Base-by-base conservation (phyloP, 2,888 invertebrate species). In the Dugesia japonica region DNA sequence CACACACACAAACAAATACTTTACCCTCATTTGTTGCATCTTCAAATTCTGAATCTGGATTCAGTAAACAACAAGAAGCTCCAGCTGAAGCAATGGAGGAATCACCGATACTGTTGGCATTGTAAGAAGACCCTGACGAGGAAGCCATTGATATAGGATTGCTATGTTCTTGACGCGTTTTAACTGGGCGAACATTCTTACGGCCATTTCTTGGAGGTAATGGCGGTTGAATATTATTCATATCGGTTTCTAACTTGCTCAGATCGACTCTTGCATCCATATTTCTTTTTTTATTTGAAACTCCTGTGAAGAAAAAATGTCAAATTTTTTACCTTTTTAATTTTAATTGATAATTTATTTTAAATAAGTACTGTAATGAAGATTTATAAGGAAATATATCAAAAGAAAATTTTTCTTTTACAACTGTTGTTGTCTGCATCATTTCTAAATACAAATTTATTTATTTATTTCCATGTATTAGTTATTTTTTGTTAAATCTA, bases 131-230 rank as follows among this genome's bases (percentile, higher is more conserved):
- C 7, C 56, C 56, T 4, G 56, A 56, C 7, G 56, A 56, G 23
- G 56, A 56, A 23, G 56, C 56, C 56, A 56, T 56, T 56, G 56
- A 56, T 20, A 56, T 56, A 1, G 56, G 56, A 56, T 56, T 56
- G 23, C 56, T 56, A 23, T 56, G 56, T 56, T 56, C 56, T n/a
- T 56, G 56, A 56, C 56, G 56, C 7, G 56, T 56, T 56, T 56
- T 56, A n/a, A 56, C 56, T 23, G 56, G 56, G 4, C 56, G 56
- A 56, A 56, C 56, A 56, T 56, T 56, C n/a, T 56, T 56, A n/a
- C 56, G 56, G 4, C 20, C 56, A 23, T 56, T 56, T 56, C 56
- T 56, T 56, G 56, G 56, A 56, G 56, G 56, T 56, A 56, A 56
- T 56, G 56, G 56, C 7, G 56, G 56, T n/a, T 56, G 56, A n/a